phyloP scores from a whole-genome alignment of 2,888 invertebrate species.

The Chrysina gloriosa region DNA sequence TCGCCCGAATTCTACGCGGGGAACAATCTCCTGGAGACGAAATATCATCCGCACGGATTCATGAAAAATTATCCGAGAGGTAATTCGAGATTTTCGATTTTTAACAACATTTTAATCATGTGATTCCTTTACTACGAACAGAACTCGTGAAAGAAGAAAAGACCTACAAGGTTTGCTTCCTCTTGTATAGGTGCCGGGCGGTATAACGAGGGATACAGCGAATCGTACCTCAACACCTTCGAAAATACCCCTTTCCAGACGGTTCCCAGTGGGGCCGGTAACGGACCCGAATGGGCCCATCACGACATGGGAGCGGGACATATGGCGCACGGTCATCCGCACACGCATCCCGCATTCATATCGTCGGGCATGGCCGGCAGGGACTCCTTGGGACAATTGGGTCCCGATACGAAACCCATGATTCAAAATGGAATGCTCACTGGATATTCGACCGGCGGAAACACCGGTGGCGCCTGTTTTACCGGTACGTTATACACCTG shows the following conservation, averaged over 20 bases:
- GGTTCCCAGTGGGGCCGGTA: constrained; percentile 71
- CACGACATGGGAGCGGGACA: constrained; percentile 59
- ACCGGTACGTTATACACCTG: constrained; percentile 67
- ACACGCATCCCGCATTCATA: constrained; percentile 69
- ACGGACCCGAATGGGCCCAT: constrained; percentile 62
- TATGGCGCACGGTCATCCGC: constrained; percentile 64
- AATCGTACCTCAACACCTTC: constrained; percentile 70
- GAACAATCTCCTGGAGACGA: constrained; percentile 68
- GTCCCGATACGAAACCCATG: constrained; percentile 65
- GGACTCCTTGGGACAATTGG: constrained; percentile 58
- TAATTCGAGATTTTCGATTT: constrained; percentile 58
- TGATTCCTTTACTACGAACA: no score
- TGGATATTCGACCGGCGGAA: constrained; percentile 67
- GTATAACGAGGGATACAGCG: constrained; percentile 69
- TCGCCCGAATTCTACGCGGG: constrained; percentile 80
- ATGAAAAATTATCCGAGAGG: constrained; percentile 80
- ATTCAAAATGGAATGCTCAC: constrained; percentile 73
- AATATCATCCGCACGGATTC: constrained; percentile 77
- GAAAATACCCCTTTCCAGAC: constrained; percentile 80
- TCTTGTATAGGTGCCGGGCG: constrained; percentile 59
- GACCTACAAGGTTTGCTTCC: no score
- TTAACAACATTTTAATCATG: not conserved
- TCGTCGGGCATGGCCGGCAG: constrained; percentile 60
- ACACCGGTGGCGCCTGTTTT: constrained; percentile 73
- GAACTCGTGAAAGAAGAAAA: no score